Evolutionary conservation across 1,140 invertebrate species (phyloP).

Genomic region (Zaprionus vittiger): DNA sequence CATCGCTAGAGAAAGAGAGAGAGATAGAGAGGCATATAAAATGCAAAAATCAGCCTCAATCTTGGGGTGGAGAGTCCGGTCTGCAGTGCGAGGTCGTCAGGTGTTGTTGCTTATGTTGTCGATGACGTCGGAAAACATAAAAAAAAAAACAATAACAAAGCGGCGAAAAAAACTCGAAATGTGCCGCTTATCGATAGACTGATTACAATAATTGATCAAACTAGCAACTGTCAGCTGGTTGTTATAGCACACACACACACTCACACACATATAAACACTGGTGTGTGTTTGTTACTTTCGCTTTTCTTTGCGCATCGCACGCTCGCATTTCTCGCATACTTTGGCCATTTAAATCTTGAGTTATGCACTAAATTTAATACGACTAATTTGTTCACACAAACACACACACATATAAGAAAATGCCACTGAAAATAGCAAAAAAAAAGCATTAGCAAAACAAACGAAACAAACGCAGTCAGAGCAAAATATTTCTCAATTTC

Average conservation of each 20-base stretch:
- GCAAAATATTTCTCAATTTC: background rate
- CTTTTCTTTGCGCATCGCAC: slow-evolving; percentile 51
- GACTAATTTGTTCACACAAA: slow-evolving; percentile 52
- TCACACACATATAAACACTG: background rate
- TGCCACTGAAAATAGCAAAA: slow-evolving; percentile 43
- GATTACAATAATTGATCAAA: slow-evolving; percentile 81
- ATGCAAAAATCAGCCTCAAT: slow-evolving; percentile 67
- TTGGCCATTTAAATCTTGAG: slow-evolving; percentile 71
- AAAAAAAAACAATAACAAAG: slow-evolving; percentile 21
- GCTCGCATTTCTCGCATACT: slow-evolving; percentile 71
- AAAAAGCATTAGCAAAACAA: slow-evolving; percentile 24
- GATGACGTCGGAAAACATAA: slow-evolving; percentile 44
- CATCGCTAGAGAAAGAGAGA: slow-evolving; percentile 42
- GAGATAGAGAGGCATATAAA: background rate
- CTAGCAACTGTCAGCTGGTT: slow-evolving; percentile 37
- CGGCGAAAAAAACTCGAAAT: slow-evolving; percentile 15
- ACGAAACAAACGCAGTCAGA: background rate
- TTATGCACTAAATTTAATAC: slow-evolving; percentile 75
- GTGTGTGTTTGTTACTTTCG: slow-evolving; percentile 48
- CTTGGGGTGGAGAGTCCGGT: slow-evolving; percentile 35
- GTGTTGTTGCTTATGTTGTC: slow-evolving; percentile 52
- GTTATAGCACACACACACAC: slow-evolving; percentile 16
- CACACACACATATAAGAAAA: slow-evolving; percentile 36
- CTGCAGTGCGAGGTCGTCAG: slow-evolving; percentile 65
- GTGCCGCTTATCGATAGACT: slow-evolving; percentile 32